Conservation (phyloP, 1,140 invertebrate species). For the Pseudoatta argentina region DNA sequence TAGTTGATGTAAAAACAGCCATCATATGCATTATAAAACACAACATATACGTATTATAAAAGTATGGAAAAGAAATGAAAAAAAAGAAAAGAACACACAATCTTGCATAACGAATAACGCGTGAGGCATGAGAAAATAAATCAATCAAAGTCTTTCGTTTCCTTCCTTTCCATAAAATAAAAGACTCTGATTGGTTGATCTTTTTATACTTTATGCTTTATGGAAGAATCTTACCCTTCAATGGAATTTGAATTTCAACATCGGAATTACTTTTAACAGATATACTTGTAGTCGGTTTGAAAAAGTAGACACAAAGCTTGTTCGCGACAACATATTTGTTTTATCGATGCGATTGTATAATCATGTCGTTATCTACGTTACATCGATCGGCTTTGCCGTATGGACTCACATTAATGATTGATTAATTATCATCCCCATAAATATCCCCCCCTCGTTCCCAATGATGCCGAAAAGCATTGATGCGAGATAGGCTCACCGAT, state of each 20-base stretch:
- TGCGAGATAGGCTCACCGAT: not conserved
- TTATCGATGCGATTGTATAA: slow-evolving; percentile 42
- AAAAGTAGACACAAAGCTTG: not conserved
- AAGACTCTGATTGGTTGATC: no score
- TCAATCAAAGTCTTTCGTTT: no score
- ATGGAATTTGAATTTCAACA: not conserved
- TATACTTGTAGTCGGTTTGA: not conserved
- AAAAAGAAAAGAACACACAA: not conserved
- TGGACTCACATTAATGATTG: slow-evolving; percentile 9
- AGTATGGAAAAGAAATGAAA: not conserved
- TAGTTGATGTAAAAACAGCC: not conserved
- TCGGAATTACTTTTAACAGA: not conserved
- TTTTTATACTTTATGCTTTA: no score
- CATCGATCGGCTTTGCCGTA: slow-evolving; percentile 16
- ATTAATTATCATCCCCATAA: slow-evolving; percentile 11
- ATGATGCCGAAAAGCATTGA: not conserved
- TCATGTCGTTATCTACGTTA: slow-evolving; percentile 9
- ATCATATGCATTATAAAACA: not conserved
- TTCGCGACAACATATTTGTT: not conserved
- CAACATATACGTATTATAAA: not conserved
- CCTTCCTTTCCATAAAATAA: no score
- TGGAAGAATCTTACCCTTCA: not conserved
- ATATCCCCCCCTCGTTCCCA: not conserved
- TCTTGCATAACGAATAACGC: no score
- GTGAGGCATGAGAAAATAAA: no score